These are phyloP conservation scores for Orchesellides sinensis DNA, from an alignment of 2,888 invertebrate species.

Conservation along the genomic window DNA sequence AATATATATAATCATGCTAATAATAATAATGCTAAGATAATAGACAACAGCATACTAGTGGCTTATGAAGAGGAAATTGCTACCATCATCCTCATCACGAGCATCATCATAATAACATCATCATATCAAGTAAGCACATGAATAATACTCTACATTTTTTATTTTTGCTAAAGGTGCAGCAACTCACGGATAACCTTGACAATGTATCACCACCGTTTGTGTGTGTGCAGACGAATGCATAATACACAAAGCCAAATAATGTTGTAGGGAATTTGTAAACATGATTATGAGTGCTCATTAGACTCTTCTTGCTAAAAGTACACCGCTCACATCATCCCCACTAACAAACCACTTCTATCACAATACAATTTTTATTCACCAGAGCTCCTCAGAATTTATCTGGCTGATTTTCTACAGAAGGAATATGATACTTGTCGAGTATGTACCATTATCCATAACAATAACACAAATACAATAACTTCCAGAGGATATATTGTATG, in stretches of 20 bases:
- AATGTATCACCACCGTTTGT: conserved; percentile 34
- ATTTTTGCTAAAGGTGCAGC: not conserved
- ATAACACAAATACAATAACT: no score
- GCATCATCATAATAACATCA: not conserved
- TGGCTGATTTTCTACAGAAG: no score
- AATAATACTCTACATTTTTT: conserved; percentile 32
- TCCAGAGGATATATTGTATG: no score
- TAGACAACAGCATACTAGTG: no score
- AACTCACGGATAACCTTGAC: conserved; percentile 40
- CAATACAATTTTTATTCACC: no score
- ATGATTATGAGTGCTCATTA: conserved; percentile 53
- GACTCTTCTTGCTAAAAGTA: conserved; percentile 30
- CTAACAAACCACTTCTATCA: not conserved
- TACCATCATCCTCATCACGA: conserved; percentile 12
- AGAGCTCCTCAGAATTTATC: no score
- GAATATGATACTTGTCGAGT: no score
- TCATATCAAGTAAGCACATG: conserved; percentile 20
- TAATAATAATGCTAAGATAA: not conserved
- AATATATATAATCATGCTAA: not conserved
- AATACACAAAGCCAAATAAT: no score
- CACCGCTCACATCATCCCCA: not conserved
- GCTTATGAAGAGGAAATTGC: conserved; percentile 18
- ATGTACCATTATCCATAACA: no score
- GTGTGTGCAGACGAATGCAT: no score
- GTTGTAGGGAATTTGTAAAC: conserved; percentile 50